These are phyloP conservation scores for Drosophila baimaii DNA, from an alignment of 1,140 invertebrate genomes.

Conservation along the genomic window DNA sequence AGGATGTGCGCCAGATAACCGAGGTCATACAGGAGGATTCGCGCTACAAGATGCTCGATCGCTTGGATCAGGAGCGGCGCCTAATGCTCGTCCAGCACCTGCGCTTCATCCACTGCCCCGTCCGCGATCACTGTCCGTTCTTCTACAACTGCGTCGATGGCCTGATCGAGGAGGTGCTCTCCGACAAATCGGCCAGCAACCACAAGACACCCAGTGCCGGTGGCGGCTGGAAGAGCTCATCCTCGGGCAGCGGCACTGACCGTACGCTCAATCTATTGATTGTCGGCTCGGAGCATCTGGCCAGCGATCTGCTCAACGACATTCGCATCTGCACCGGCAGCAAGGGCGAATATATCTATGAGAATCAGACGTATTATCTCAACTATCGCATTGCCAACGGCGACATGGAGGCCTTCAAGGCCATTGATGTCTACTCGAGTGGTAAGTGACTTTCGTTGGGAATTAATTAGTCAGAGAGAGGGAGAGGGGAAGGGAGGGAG, in stretches of 20 bases:
- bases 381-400: constrained; percentile 94
- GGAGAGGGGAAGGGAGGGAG: not conserved
- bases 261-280: constrained; percentile 91
- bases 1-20: constrained; percentile 96
- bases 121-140: constrained; percentile 96
- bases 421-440: constrained; percentile 83
- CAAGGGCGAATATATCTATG: constrained; percentile 94
- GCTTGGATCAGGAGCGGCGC: constrained; percentile 96
- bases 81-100: constrained; percentile 97
- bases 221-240: constrained; percentile 79
- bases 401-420: constrained; percentile 86
- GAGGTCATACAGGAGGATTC: constrained; percentile 96
- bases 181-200: constrained; percentile 87
- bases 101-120: constrained; percentile 97
- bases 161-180: constrained; percentile 91
- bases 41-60: constrained; percentile 96
- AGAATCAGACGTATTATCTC: constrained; percentile 92
- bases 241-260: constrained; percentile 84
- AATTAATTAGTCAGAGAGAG: not conserved
- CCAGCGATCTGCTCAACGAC: constrained; percentile 91
- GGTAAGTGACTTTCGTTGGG: constrained; percentile 85
- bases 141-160: constrained; percentile 95
- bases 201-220: constrained; percentile 83
- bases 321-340: constrained; percentile 87
- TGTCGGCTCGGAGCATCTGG: constrained; percentile 90